A percentile compares a stretch with the other conserved stretches of the same genome.
Evolutionary conservation across 2,888 invertebrate species (phyloP).

Genomic region (Encarsia formosa): DNA sequence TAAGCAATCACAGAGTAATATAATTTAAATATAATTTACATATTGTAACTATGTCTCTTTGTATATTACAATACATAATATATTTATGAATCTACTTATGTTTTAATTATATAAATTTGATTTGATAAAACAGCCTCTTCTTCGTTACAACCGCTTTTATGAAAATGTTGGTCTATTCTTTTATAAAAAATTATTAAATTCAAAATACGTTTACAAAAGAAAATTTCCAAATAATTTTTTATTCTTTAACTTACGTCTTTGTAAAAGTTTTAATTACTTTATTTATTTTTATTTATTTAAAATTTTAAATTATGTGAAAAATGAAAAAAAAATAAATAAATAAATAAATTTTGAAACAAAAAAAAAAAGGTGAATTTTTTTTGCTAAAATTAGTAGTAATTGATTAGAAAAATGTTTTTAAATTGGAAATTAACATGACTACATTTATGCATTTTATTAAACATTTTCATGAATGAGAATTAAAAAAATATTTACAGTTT

Average conservation of each 20-base stretch:
- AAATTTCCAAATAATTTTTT: constrained; percentile 1
- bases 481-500: no score
- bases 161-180: constrained; percentile 23
- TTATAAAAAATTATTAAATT: constrained; percentile 17
- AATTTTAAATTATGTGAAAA: no score
- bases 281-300: no score
- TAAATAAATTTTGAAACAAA: no score
- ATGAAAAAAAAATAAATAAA: constrained; percentile 17
- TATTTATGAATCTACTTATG: constrained; percentile 24
- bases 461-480: no score
- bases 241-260: background rate
- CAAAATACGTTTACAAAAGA: background rate
- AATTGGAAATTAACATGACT: no score
- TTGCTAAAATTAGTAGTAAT: no score
- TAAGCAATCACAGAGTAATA: constrained; percentile 25
- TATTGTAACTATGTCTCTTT: constrained; percentile 24
- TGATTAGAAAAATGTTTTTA: no score
- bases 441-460: no score
- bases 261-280: no score
- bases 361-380: no score
- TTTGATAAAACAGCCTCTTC: constrained; percentile 46
- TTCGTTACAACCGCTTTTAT: constrained; percentile 29
- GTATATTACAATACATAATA: constrained; percentile 25
- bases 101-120: constrained; percentile 39
- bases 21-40: constrained; percentile 24